These are phyloP conservation scores for Arbacia lixula DNA, from an alignment of 53 echinoderm and acorn worm genomes.

Conservation along the genomic window DNA sequence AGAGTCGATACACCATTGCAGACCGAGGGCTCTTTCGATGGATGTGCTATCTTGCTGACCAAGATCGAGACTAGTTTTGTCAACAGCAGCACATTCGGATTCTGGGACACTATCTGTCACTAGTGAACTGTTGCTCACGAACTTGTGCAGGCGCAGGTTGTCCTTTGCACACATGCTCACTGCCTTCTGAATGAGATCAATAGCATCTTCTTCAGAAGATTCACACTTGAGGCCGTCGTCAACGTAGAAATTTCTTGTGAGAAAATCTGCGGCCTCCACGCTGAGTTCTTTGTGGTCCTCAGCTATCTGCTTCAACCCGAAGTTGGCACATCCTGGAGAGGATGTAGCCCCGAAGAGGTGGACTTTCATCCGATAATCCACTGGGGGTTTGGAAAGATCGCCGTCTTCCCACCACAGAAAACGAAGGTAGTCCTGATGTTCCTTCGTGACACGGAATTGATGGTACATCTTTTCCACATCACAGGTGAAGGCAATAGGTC, in stretches of 20 bases:
- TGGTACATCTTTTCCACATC: conserved; percentile 73
- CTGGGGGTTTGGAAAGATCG: conserved; percentile 35
- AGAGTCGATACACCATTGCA: conserved; percentile 65
- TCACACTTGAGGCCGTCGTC: conserved; percentile 61
- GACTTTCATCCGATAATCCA: conserved; percentile 60
- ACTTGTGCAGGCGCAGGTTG: conserved; percentile 70
- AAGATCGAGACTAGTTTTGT: conserved; percentile 13
- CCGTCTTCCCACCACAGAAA: conserved; percentile 66
- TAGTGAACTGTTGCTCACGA: conserved; percentile 57
- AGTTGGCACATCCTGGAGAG: conserved; percentile 74
- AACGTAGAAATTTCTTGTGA: conserved; percentile 72
- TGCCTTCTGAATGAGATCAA: conserved; percentile 20
- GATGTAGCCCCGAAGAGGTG: conserved; percentile 63
- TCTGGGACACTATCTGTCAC: conserved; percentile 58
- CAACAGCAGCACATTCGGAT: conserved; percentile 42
- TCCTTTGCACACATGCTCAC: conserved; percentile 37
- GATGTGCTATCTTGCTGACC: conserved; percentile 13
- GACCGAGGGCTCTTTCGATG: conserved; percentile 58
- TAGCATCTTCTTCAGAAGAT: conserved; percentile 21
- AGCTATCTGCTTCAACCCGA: conserved; percentile 63
- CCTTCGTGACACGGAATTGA: conserved; percentile 59
- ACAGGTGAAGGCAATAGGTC: conserved; percentile 46
- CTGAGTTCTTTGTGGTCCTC: conserved; percentile 48
- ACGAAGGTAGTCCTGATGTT: conserved; percentile 59
- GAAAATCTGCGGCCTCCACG: conserved; percentile 60